Conservation (phyloP, 1,140 invertebrate species). For the Drosophila aff. region DNA sequence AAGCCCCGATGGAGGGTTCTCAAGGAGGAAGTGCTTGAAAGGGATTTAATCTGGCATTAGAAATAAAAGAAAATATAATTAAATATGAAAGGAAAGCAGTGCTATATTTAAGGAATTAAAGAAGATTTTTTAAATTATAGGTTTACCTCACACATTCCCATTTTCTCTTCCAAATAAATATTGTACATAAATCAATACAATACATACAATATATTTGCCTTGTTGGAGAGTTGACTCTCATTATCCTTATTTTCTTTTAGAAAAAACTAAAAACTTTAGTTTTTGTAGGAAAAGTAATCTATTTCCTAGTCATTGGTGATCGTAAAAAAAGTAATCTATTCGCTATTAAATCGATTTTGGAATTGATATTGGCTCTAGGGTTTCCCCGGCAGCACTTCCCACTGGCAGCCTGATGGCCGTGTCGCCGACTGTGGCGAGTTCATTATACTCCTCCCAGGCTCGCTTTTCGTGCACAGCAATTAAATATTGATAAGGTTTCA, state of each 20-base stretch:
- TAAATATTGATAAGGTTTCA: background rate
- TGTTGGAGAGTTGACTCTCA: background rate
- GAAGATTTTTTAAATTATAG: no score
- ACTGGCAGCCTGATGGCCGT: conserved; percentile 25
- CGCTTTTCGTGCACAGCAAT: background rate
- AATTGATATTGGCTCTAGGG: conserved; percentile 41
- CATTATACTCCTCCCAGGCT: conserved; percentile 16
- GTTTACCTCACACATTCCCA: no score
- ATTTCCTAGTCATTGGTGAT: conserved; percentile 7
- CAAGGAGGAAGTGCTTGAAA: background rate
- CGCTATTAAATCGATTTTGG: conserved; percentile 19
- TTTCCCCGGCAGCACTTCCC: conserved; percentile 36
- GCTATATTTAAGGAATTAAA: no score
- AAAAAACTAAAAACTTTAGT: background rate
- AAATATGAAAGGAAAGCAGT: no score
- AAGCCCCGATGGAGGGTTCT: no score
- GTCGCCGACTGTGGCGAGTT: conserved; percentile 23
- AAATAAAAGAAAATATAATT: background rate
- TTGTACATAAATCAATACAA: background rate
- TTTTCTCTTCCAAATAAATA: no score
- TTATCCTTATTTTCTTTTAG: background rate
- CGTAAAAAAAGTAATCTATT: conserved; percentile 18
- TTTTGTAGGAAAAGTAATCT: background rate
- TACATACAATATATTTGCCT: background rate
- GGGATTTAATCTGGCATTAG: background rate